Evolutionary conservation across 2,797 vertebrate species (phyloP), one percentile per base, ranked within the genome.

Genomic region (Fistularia commersonii): DNA sequence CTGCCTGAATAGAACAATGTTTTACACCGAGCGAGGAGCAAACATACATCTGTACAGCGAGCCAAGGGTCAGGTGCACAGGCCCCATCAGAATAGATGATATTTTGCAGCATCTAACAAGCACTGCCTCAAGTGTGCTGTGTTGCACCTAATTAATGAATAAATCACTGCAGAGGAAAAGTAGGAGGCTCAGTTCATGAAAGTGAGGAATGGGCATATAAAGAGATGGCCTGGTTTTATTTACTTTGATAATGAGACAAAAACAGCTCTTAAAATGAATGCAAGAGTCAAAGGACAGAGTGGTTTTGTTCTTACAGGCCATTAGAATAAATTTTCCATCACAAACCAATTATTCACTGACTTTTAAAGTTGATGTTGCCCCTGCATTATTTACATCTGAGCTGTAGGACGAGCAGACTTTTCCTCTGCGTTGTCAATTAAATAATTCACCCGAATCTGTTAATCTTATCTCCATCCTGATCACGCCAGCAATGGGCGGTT

Each of bases 91-190:
- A 70, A 13, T 11, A 69, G 51, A 74, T 58, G 64, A 72, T 72
- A 57, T 67, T 77, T 34, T 57, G 58, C 42, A 59, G 59, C 50
- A 3, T 54, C 60, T 57, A 76, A 74, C 69, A 69, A 72, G 68
- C 61, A 51, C 54, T 48, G 66, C 45, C 48, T 60, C 54, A 13
- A 14, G 50, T 69, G 41, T 12, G 38, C 61, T 47, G 36, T 9
- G 38, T 35, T 65, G 44, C 43, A 42, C 59, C 58, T 82, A 84
- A 86, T 84, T 84, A 79, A 76, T 57, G 69, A 70, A 78, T 60
- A 76, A 60, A 72, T 72, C 65, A 56, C 61, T 75, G 67, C 54
- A 64, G 45, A 69, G 56, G 32, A 36, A 64, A 68, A 62, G 60
- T 45, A 32, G 41, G 58, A 57, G 61, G 54, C 46, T 56, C 32